These are phyloP conservation scores for Lithophane semibrunnea DNA, from an alignment of 2,888 invertebrate species.

Conservation along the genomic window DNA sequence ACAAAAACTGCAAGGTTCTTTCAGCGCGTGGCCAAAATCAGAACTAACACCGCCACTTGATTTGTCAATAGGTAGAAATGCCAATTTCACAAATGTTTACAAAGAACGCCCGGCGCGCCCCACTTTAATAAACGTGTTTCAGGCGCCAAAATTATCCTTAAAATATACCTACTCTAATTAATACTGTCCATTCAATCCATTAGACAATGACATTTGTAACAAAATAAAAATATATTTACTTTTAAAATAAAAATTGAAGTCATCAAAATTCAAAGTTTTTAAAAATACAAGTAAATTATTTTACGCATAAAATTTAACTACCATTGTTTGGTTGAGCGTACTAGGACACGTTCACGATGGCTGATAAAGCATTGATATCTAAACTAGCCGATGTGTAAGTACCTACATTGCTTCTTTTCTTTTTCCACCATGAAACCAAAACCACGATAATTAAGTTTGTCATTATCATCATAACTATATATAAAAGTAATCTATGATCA, in stretches of 20 bases:
- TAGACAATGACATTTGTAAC: slow-evolving; percentile 16
- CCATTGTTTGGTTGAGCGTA: slow-evolving; percentile 4
- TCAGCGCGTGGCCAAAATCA: too few relatives aligned
- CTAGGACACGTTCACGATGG: slow-evolving; percentile 65
- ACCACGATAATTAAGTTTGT: not conserved
- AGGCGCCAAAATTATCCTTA: too few relatives aligned
- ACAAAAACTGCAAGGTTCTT: too few relatives aligned
- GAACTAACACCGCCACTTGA: too few relatives aligned
- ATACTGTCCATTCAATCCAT: not conserved
- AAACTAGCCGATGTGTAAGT: slow-evolving; percentile 80
- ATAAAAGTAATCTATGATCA: too few relatives aligned
- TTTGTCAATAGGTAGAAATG: too few relatives aligned
- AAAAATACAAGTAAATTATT: slow-evolving; percentile 17
- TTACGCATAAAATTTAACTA: not conserved
- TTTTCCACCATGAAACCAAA: not conserved
- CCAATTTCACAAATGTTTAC: too few relatives aligned
- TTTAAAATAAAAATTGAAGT: not conserved
- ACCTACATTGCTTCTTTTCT: not conserved
- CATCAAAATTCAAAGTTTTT: slow-evolving; percentile 1
- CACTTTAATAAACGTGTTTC: too few relatives aligned
- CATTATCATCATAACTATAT: not conserved
- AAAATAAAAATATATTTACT: slow-evolving; percentile 6
- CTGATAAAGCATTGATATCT: slow-evolving; percentile 65
- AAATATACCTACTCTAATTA: too few relatives aligned
- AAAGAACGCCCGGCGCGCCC: too few relatives aligned